A percentile compares a stretch with the other conserved stretches of the same genome.
These are phyloP conservation scores for Liparis tanakae DNA, from an alignment of 2,797 vertebrate species.

Conservation along the genomic window DNA sequence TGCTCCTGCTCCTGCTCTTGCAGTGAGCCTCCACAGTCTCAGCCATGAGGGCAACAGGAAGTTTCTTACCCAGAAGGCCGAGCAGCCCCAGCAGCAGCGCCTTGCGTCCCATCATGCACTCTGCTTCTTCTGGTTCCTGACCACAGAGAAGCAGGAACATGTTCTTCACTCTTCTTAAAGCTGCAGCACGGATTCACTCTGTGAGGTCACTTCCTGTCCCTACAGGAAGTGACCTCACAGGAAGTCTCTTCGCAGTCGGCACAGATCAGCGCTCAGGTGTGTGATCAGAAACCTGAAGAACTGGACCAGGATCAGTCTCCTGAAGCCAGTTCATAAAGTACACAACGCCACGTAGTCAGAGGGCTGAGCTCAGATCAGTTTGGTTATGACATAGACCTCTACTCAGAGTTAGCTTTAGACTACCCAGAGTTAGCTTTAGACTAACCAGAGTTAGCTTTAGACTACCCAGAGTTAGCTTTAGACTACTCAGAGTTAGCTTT, in stretches of 20 bases:
- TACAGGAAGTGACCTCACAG: neutral
- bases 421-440: no score
- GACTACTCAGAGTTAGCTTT: no score
- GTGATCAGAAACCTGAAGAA: neutral
- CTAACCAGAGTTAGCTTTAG: no score
- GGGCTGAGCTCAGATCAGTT: no score
- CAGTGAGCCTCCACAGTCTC: no score
- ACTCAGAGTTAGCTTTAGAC: no score
- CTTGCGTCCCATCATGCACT: slow-evolving; percentile 37
- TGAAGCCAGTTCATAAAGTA: no score
- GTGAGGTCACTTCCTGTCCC: neutral
- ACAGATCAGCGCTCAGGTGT: neutral
- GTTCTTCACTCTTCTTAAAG: neutral
- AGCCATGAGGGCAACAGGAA: neutral
- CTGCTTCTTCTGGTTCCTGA: neutral
- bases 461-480: no score
- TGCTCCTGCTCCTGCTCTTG: no score
- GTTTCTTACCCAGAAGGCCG: slow-evolving; percentile 32
- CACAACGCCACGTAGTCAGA: no score
- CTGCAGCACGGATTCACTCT: neutral
- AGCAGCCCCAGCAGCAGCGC: slow-evolving; percentile 26
- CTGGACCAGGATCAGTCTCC: no score
- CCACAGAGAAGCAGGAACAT: neutral
- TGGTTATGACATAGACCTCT: no score
- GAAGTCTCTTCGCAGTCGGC: neutral